These are phyloP conservation scores for Cheirogaleus medius DNA, from an alignment of 2,113 vertebrate species.

Conservation along the genomic window DNA sequence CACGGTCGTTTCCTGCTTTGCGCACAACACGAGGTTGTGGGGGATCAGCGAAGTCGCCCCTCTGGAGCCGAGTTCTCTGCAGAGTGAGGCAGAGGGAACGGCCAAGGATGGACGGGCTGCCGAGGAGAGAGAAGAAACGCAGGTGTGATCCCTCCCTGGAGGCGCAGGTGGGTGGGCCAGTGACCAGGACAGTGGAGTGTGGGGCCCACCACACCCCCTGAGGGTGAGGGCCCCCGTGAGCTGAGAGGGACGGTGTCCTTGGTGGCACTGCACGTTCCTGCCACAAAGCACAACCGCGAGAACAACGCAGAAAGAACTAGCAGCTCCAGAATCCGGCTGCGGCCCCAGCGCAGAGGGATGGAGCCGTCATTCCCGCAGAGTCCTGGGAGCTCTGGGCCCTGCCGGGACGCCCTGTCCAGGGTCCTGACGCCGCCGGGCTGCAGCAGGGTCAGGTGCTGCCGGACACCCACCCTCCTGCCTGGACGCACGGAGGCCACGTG, in stretches of 20 bases:
- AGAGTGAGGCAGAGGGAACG: not conserved
- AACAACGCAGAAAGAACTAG: no score
- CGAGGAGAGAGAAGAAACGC: not conserved
- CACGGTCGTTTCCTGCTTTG: not conserved
- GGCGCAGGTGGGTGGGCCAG: no score
- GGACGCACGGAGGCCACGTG: not conserved
- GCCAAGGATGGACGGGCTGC: not conserved
- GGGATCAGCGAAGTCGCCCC: not conserved
- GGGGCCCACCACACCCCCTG: no score
- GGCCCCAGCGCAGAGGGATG: not conserved
- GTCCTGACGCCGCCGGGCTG: not conserved
- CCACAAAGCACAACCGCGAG: no score
- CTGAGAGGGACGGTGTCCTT: no score
- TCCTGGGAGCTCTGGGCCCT: not conserved
- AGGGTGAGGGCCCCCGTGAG: no score
- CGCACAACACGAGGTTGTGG: rapidly evolving
- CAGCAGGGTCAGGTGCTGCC: rapidly evolving
- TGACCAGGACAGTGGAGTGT: no score
- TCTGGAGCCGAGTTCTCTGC: not conserved
- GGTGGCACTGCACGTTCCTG: no score
- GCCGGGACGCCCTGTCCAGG: not conserved
- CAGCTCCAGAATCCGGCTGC: no score
- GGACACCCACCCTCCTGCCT: rapidly evolving
- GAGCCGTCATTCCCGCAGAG: no score
- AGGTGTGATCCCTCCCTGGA: not conserved